Base-by-base conservation (phyloP, 2,797 vertebrate species). In the Cossypha niveicapilla region DNA sequence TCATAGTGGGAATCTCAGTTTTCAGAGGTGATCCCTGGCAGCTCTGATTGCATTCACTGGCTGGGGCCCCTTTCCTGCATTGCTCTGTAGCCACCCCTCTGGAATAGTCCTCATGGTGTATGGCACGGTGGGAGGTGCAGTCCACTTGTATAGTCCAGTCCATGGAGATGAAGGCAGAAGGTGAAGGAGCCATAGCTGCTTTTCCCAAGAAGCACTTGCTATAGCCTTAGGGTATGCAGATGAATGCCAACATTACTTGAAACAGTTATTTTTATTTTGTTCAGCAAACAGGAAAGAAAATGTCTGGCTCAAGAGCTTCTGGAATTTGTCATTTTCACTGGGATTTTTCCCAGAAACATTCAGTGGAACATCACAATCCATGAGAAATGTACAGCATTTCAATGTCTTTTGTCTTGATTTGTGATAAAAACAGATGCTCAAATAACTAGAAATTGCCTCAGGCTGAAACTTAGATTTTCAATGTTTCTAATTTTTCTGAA, bases 351-450 rank as follows among this genome's bases (percentile, higher is more conserved):
- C 42, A 73, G 41, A 41, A 88, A 32, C 5, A 9, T 75, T 91
- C 62, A 92, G 11, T 51, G 9, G 62, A 72, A 81, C n/a, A 19
- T 78, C 17, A 27, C 12, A 66, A 79, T 91, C 65, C 56, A 27
- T 53, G 30, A 75, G 65, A 86, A 95, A 88, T 28, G 16, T 60
- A 51, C 14, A 56, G 15, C 44, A 60, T 85, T 88, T 94, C 37
- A 86, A 58, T 73, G 37, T 73, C n/a, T 86, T 91, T 90, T 66
- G 22, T 63, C 70, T 86, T 84, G 54, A 45, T 95, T 86, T 68
- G 42, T 42, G 93, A 76, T 73, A 73, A 93, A 94, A 93, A 70
- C n/a, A 79, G 73, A 62, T 80, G 57, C 18, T 75, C 22, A 56
- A 86, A 88, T 66, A 37, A 70, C 44, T 88, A 78, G 63, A 84